Base-by-base conservation (phyloP, 2,888 invertebrate genomes). In the Margaritifera margaritifera region DNA sequence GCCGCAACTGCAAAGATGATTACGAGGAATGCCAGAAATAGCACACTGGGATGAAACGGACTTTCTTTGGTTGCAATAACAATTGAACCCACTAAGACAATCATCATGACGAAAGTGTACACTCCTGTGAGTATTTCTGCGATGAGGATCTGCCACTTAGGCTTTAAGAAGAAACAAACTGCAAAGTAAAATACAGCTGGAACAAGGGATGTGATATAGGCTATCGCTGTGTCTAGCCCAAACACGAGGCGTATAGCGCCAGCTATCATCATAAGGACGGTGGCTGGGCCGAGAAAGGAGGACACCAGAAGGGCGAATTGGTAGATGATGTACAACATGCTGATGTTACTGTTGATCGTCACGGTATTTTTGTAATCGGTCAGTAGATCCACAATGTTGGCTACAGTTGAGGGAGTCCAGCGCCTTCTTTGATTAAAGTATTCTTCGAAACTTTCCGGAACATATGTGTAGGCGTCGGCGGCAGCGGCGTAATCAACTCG, bases 321-420 rank as follows among this genome's bases (percentile, higher is more conserved):
- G 70, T 89, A 89, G 62, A 84, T 66, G 20, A 86, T 84, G 72
- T 84, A 86, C 22, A 81, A 71, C 66, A 78, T 74, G 1, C 98
- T 98, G 84, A 99, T 98, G 87, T 97, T 98, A 89, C 98, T 97
- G 89, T 99, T 99, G 82, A 97, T 95, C 89, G 95, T 94, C 74
- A 98, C 96, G 0, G 98, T 98, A 81, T 94, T 93, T 89, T 96
- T 97, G 80, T 95, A 96, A 90, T 98, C 97, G 85, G 84, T 80
- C 19, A 86, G 72, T 0, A 86, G 73, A 63, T 85, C 86, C 65
- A 85, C 72, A 59, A 85, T 83, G 66, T 86, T 86, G 22, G 85
- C 85, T 18, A 86, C 77, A 6, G 85, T 86, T 18, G 86, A 85
- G 6, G 86, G 85, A 80, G 82, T 85, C 85, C 86, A 86, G 15